A percentile compares a stretch with the other conserved stretches of the same genome.
Evolutionary conservation across 92 coral and sea anemone genomes (phyloP).

Genomic region (Actinostola sp.): DNA sequence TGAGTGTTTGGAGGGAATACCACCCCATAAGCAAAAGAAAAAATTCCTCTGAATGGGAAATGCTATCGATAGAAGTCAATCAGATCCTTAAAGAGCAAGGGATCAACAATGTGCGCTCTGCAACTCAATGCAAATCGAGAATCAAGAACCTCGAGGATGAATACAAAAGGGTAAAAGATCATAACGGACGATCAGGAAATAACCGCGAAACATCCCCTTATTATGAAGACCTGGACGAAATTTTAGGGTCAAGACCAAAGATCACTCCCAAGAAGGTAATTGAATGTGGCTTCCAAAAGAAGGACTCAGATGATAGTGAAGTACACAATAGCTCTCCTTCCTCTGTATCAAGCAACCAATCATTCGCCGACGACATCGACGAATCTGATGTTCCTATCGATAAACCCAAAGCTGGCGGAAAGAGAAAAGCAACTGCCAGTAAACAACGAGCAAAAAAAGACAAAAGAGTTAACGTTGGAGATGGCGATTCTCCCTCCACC

Average conservation of each 20-base stretch:
- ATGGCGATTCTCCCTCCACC: background rate
- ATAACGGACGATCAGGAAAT: slow-evolving; percentile 25
- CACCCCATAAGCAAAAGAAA: slow-evolving; percentile 41
- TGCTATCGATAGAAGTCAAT: slow-evolving; percentile 44
- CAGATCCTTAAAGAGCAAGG: slow-evolving; percentile 36
- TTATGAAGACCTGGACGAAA: slow-evolving; percentile 42
- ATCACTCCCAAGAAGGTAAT: too few species aligned
- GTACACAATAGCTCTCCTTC: too few species aligned
- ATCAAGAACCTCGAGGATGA: slow-evolving; percentile 57
- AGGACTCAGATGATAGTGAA: background rate
- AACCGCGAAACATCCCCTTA: slow-evolving; percentile 48
- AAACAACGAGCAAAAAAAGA: background rate
- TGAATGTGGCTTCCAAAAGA: background rate
- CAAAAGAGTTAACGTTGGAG: too few species aligned
- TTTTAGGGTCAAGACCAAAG: background rate
- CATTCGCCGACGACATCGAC: too few species aligned
- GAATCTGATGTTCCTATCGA: too few species aligned
- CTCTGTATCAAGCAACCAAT: too few species aligned
- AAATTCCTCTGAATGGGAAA: slow-evolving; percentile 47
- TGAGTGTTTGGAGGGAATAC: slow-evolving; percentile 31
- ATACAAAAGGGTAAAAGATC: slow-evolving; percentile 52
- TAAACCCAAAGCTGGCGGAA: too few species aligned
- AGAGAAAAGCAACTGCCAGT: too few species aligned
- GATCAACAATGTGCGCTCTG: slow-evolving; percentile 47
- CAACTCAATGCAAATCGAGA: slow-evolving; percentile 53